Conservation (phyloP, 2,113 vertebrate species). For the Hylia prasina region DNA sequence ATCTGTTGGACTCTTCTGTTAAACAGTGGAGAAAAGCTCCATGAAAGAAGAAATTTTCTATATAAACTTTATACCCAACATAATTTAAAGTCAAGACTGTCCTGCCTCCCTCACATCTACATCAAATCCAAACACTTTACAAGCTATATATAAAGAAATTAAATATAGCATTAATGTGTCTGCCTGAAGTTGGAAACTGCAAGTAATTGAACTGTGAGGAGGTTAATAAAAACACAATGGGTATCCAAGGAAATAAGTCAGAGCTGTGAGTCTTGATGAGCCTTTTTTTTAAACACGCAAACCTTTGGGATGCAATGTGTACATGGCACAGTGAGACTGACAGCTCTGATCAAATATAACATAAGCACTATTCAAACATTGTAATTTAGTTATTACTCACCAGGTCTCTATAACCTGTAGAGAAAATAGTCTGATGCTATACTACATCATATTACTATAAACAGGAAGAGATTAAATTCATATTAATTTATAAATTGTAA, state of each 20-base stretch:
- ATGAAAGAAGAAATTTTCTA: not conserved
- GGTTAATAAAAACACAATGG: not conserved
- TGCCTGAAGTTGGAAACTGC: not conserved
- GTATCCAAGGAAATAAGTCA: not conserved
- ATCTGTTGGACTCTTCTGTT: not conserved
- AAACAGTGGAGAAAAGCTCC: not conserved
- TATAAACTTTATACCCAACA: not conserved
- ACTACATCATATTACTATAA: not conserved
- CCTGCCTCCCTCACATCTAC: not conserved
- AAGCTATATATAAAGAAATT: not conserved
- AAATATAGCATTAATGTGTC: not conserved
- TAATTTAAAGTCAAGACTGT: not conserved
- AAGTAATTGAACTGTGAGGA: not conserved
- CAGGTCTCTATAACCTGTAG: not conserved
- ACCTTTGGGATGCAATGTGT: not conserved
- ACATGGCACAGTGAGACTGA: not conserved
- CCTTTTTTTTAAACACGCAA: not conserved
- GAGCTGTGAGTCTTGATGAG: not conserved
- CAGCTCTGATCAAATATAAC: constrained; percentile 8
- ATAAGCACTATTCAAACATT: not conserved
- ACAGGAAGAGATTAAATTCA: too few species aligned
- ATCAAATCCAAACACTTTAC: not conserved
- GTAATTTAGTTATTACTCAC: not conserved
- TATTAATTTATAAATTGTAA: too few species aligned
- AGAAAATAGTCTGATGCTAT: not conserved